These are phyloP conservation scores for Tetragnatha montana DNA, from an alignment of 2,888 invertebrate species.

Conservation along the genomic window DNA sequence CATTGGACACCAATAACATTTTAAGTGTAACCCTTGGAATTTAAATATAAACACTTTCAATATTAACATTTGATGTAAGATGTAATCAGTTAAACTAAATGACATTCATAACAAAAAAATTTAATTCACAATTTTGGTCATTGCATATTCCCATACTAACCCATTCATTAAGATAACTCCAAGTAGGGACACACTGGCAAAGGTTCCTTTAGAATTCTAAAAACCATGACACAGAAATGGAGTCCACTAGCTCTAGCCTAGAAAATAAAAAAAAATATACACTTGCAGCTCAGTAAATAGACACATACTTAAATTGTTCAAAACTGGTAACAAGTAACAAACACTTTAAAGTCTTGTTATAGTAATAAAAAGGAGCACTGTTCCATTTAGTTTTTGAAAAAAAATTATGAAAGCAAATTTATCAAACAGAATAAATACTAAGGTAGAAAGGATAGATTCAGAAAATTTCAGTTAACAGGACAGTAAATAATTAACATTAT, in stretches of 20 bases:
- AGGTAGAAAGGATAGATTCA: no score
- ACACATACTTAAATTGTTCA: conserved; percentile 67
- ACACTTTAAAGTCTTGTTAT: conserved; percentile 5
- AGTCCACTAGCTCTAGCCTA: conserved; percentile 96
- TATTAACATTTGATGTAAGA: no score
- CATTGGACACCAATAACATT: no score
- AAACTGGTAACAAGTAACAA: conserved; percentile 13
- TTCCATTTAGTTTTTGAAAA: conserved; percentile 20
- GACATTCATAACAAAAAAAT: no score
- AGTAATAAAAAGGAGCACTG: conserved; percentile 13
- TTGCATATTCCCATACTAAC: conserved; percentile 78
- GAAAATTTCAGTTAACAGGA: no score
- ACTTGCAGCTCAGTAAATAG: neutral
- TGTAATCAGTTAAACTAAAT: no score
- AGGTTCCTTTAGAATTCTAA: conserved; percentile 96
- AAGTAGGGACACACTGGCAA: conserved; percentile 94
- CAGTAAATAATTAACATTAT: no score
- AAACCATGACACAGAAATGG: conserved; percentile 97
- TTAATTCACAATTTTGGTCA: no score
- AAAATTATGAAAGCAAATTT: no score
- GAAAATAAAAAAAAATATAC: conserved; percentile 16
- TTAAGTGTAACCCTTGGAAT: no score
- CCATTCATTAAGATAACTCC: conserved; percentile 95
- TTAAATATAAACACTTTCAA: no score
- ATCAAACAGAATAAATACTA: no score